These are phyloP conservation scores for Armadillidium nasatum DNA, from an alignment of 1,140 invertebrate species.

Conservation along the genomic window DNA sequence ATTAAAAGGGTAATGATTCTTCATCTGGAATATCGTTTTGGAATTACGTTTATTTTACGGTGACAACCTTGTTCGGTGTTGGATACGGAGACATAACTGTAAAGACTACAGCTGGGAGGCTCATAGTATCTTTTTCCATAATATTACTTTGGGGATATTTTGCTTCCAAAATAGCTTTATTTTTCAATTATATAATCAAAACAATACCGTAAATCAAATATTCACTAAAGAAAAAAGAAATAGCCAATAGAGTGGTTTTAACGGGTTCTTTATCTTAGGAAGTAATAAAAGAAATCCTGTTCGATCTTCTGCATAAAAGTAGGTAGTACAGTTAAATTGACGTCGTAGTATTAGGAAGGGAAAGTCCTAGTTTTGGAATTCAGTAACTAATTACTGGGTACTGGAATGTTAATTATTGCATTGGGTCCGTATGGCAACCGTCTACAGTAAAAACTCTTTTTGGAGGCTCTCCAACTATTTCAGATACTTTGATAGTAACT, in stretches of 20 bases:
- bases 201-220: background rate
- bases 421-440: background rate
- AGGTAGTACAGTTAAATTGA: background rate
- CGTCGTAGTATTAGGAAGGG: background rate
- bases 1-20: background rate
- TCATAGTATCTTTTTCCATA: background rate
- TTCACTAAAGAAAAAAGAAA: background rate
- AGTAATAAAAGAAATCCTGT: background rate
- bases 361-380: background rate
- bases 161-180: background rate
- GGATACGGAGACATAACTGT: background rate
- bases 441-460: background rate
- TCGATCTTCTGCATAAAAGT: background rate
- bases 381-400: background rate
- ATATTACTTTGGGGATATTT: slow-evolving; percentile 2
- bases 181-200: background rate
- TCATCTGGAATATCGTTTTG: background rate
- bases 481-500: background rate
- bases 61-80: background rate
- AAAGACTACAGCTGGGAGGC: background rate
- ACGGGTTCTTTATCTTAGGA: background rate
- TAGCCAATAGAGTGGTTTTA: background rate
- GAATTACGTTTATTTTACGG: background rate
- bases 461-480: background rate
- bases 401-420: background rate